Percentiles rank a stretch among this genome's conserved stretches.
Evolutionary conservation across 2,113 vertebrate genomes (phyloP).

Genomic region (Corynorhinus townsendii): DNA sequence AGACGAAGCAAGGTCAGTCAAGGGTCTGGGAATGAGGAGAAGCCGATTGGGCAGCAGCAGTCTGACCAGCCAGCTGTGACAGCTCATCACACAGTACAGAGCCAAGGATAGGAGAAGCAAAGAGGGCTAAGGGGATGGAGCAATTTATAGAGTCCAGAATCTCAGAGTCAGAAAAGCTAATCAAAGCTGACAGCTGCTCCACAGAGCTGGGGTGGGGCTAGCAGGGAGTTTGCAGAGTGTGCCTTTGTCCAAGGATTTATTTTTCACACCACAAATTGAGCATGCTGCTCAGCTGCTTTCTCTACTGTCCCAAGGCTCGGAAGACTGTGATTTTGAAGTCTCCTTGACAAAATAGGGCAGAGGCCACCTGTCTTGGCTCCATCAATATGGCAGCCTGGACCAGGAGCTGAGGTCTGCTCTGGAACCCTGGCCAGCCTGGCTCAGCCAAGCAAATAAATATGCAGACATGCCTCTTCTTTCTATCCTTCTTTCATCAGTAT

Average conservation of each 20-base stretch:
- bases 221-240: background rate
- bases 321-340: background rate
- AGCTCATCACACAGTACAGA: slow-evolving; percentile 47
- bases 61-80: slow-evolving; percentile 32
- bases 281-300: background rate
- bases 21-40: background rate
- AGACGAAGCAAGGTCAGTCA: slow-evolving; percentile 46
- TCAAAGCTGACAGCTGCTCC: slow-evolving; percentile 50
- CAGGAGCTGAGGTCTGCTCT: background rate
- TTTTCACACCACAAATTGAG: background rate
- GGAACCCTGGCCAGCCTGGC: background rate
- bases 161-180: slow-evolving; percentile 46
- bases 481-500: background rate
- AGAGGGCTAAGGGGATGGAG: background rate
- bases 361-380: background rate
- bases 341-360: slow-evolving; percentile 12
- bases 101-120: background rate
- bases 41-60: background rate
- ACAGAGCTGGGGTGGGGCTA: background rate
- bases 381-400: background rate
- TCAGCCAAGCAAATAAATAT: background rate
- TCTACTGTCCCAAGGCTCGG: background rate
- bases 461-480: background rate
- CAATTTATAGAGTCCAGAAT: background rate
- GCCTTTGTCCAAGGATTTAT: background rate